These are phyloP conservation scores for Ranitomeya imitator DNA, from an alignment of 2,113 vertebrate genomes.

Conservation along the genomic window DNA sequence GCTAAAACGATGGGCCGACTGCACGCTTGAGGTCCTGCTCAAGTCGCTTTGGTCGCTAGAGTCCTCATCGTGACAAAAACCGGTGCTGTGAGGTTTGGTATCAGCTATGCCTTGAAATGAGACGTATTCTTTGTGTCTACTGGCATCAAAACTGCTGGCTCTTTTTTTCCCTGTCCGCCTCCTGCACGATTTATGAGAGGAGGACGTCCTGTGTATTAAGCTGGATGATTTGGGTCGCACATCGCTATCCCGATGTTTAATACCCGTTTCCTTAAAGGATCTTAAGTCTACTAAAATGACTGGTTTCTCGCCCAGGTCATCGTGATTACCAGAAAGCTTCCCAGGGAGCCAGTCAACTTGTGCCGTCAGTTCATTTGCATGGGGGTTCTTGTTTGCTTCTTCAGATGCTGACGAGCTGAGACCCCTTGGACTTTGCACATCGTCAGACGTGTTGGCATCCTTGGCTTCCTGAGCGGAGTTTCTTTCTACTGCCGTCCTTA, in stretches of 20 bases:
- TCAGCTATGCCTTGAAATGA: constrained; percentile 80
- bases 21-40: constrained; percentile 91
- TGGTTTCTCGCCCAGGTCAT: constrained; percentile 70
- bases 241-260: constrained; percentile 77
- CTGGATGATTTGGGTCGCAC: constrained; percentile 78
- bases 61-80: constrained; percentile 88
- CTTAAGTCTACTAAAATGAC: constrained; percentile 66
- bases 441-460: constrained; percentile 63
- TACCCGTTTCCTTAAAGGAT: constrained; percentile 70
- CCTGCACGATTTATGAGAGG: constrained; percentile 78
- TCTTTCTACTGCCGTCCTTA: constrained; percentile 70
- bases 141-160: constrained; percentile 96
- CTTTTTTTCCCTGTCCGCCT: constrained; percentile 89
- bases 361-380: constrained; percentile 87
- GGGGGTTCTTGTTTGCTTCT: constrained; percentile 96
- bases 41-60: constrained; percentile 96
- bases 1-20: constrained; percentile 88
- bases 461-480: constrained; percentile 64
- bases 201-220: constrained; percentile 80
- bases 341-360: constrained; percentile 68
- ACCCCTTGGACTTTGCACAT: constrained; percentile 66
- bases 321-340: constrained; percentile 66
- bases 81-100: constrained; percentile 86
- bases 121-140: constrained; percentile 89
- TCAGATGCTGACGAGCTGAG: constrained; percentile 82